Base-by-base conservation (phyloP, 2,113 vertebrate genomes). In the Ictidomys tridecemlineatus region DNA sequence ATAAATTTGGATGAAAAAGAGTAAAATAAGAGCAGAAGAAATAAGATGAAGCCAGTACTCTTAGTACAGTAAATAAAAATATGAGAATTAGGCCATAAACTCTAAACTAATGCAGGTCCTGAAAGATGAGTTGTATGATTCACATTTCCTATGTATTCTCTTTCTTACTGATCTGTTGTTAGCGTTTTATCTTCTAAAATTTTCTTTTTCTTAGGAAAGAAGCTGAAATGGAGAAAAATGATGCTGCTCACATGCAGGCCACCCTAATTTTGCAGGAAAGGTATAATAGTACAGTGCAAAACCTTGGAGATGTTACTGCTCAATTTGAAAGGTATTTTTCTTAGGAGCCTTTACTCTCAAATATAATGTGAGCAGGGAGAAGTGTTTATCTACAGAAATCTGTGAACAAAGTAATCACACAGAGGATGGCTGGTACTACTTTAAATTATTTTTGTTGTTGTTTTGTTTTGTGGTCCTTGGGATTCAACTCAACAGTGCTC, bases 251-350 rank as follows among this genome's bases (percentile, higher is more conserved):
- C 91, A 94, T 83, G 48, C 97, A 96, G 4, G 95, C 98, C 73
- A 76, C 98, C 56, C 30, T 80, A 88, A 97, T 98, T 80, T 98
- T 99, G 28, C 98, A 99, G 42, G 99, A 99, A 73, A 98, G 98
- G 12, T 98, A 98, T 16, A 94, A 91, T 26, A 96, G 32, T 69
- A 97, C 98, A 0, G 76, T 99, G 39, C 86, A 96, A 69, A 98
- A 98, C 97, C 98, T 99, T n/a, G 98, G 77, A 48, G 96, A 98
- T 42, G 83, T 98, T 76, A 86, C 98, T 80, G 97, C 99, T 51
- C 98, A 99, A 11, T 98, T 99, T 92, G 99, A 99, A 98, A 99
- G 99, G 99, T 99, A 99, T 72, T 80, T 93, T 70, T 51, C 18
- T 34, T 20, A 12, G 61, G 39, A 70, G n/a, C 8, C 39, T 48